phyloP scores from a whole-genome alignment of 1,140 invertebrate species.

The Brachionus angularis region DNA sequence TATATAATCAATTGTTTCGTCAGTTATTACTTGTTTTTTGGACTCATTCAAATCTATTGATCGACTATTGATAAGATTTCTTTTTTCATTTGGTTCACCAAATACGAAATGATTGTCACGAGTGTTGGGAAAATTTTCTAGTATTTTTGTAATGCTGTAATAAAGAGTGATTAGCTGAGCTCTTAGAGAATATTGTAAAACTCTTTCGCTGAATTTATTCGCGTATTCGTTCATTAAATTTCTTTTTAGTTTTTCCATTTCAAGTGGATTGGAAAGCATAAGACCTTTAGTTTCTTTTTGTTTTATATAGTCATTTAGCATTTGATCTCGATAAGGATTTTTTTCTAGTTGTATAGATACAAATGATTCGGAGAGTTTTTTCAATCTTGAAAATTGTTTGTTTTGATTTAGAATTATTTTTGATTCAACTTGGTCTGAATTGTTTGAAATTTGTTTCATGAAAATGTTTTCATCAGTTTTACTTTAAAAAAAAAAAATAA shows the following conservation, averaged over 20 bases:
- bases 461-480: too few species aligned
- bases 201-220: slow-evolving; percentile 49
- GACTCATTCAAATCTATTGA: slow-evolving; percentile 50
- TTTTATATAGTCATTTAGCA: slow-evolving; percentile 55
- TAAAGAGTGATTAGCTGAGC: slow-evolving; percentile 55
- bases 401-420: too few species aligned
- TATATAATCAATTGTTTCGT: slow-evolving; percentile 1
- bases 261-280: slow-evolving; percentile 50
- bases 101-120: slow-evolving; percentile 47
- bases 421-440: too few species aligned
- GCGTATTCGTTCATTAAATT: slow-evolving; percentile 49
- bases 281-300: slow-evolving; percentile 52
- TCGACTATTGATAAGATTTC: slow-evolving; percentile 46
- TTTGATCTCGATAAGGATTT: slow-evolving; percentile 53
- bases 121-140: slow-evolving; percentile 54
- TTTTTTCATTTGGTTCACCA: slow-evolving; percentile 54
- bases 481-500: too few species aligned
- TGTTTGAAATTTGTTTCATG: too few species aligned
- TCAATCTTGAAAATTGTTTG: not conserved
- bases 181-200: slow-evolving; percentile 53
- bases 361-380: slow-evolving; percentile 51
- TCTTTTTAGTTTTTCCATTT: slow-evolving; percentile 55
- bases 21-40: slow-evolving; percentile 45
- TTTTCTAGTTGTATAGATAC: slow-evolving; percentile 57
- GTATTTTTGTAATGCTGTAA: slow-evolving; percentile 52